phyloP scores from a whole-genome alignment of 2,113 vertebrate species.

The Pelmatolapia mariae region DNA sequence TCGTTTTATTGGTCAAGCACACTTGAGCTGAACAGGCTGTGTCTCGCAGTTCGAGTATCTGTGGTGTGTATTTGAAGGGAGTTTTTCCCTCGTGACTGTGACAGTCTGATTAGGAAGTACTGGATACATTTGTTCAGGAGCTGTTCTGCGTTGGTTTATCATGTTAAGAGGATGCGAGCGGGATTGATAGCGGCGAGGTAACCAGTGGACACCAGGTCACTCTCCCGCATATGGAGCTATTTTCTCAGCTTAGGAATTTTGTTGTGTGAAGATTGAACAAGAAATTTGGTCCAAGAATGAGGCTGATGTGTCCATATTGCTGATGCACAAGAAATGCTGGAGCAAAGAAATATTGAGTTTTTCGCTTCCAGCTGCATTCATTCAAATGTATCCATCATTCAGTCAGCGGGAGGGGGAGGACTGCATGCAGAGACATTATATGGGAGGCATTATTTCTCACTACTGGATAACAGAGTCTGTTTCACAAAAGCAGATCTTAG shows the following conservation, averaged over 20 bases:
- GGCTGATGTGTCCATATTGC: background rate
- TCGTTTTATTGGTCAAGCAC: background rate
- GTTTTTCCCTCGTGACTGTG: background rate
- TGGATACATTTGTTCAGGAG: constrained; percentile 26
- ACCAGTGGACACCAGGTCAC: background rate
- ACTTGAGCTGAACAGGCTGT: background rate
- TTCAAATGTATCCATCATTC: background rate
- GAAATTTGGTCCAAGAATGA: background rate
- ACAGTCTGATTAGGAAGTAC: constrained; percentile 22
- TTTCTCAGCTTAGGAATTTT: background rate
- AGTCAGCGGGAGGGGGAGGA: background rate
- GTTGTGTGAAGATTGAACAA: background rate
- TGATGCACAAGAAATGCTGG: background rate
- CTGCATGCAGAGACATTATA: constrained; percentile 11
- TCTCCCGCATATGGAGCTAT: background rate
- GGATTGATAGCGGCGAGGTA: background rate
- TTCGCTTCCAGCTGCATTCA: background rate
- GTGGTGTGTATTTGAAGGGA: background rate
- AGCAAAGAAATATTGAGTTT: background rate
- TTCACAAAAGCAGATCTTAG: constrained; percentile 30
- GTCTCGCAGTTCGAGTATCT: background rate
- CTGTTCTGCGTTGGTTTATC: constrained; percentile 28
- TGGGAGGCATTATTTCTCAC: constrained; percentile 9
- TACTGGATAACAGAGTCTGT: constrained; percentile 26
- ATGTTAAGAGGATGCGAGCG: constrained; percentile 8